phyloP scores from a whole-genome alignment of 2,797 vertebrate genomes.

The Aythya fuligula region DNA sequence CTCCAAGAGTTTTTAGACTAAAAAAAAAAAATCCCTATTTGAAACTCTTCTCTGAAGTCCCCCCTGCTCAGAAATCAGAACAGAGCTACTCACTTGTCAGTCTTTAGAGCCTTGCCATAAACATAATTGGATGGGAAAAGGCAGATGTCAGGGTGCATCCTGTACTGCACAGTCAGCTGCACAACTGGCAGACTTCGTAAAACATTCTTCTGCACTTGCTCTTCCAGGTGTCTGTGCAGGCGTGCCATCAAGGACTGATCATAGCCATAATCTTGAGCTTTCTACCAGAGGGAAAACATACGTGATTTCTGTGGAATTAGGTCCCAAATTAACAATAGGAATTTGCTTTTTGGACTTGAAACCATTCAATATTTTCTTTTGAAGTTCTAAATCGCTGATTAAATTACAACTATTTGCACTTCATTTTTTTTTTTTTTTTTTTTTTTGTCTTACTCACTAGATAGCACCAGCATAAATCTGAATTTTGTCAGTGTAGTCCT shows the following conservation, averaged over 20 bases:
- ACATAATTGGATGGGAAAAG: constrained; percentile 86
- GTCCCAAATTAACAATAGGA: neutral
- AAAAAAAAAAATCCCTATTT: neutral
- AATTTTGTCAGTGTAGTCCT: neutral
- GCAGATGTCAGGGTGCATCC: constrained; percentile 91
- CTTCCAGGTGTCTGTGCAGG: constrained; percentile 77
- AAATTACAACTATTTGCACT: neutral
- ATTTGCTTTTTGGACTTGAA: neutral
- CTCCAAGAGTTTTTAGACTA: neutral
- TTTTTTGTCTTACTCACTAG: neutral
- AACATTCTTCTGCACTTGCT: constrained; percentile 38
- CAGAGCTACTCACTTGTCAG: constrained; percentile 75
- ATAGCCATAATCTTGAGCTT: constrained; percentile 83
- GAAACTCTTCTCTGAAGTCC: neutral
- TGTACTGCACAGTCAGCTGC: constrained; percentile 84
- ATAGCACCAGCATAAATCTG: neutral
- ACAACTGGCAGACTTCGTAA: constrained; percentile 63
- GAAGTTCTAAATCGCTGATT: neutral
- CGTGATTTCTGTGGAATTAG: neutral
- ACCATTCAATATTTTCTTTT: neutral
- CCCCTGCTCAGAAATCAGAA: neutral
- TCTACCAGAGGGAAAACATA: constrained; percentile 67
- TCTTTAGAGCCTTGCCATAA: constrained; percentile 80
- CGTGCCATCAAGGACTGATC: constrained; percentile 88
- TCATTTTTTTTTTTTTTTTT: neutral